These are phyloP conservation scores for Schizotus pectinicornis DNA, from an alignment of 2,888 invertebrate species.

Conservation along the genomic window DNA sequence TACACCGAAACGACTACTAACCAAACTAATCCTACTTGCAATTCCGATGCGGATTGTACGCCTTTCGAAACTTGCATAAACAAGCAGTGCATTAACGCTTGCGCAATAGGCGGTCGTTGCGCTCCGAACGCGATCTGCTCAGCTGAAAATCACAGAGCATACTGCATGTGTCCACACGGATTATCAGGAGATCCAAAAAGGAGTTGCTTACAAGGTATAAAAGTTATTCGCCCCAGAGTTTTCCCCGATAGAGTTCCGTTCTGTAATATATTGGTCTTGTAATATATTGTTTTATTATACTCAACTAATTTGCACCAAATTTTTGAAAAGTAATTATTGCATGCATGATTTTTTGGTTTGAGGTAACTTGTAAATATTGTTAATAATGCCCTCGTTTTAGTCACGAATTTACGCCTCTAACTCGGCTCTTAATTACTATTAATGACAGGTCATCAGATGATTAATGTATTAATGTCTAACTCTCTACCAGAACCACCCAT, in stretches of 20 bases:
- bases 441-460: constrained; percentile 30
- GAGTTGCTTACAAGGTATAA: constrained; percentile 69
- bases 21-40: constrained; percentile 63
- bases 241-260: constrained; percentile 5
- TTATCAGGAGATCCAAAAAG: constrained; percentile 63
- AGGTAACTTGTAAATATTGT: constrained; percentile 34
- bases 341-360: constrained; percentile 36
- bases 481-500: constrained; percentile 69
- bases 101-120: constrained; percentile 63
- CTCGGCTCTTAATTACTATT: constrained; percentile 26
- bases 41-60: constrained; percentile 68
- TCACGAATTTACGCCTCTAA: neutral
- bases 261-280: constrained; percentile 13
- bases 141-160: constrained; percentile 67
- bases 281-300: constrained; percentile 26
- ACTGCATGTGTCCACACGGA: constrained; percentile 67
- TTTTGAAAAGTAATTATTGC: constrained; percentile 32
- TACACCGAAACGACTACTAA: constrained; percentile 56
- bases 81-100: constrained; percentile 70
- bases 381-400: neutral
- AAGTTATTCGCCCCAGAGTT: constrained; percentile 9
- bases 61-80: constrained; percentile 68
- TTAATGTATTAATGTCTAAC: constrained; percentile 40
- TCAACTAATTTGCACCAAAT: constrained; percentile 38
- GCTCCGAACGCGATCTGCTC: constrained; percentile 67